Percentiles rank a stretch among this genome's conserved stretches.
Conservation (phyloP, 2,888 invertebrate genomes). For the Clepsis dumicolana region DNA sequence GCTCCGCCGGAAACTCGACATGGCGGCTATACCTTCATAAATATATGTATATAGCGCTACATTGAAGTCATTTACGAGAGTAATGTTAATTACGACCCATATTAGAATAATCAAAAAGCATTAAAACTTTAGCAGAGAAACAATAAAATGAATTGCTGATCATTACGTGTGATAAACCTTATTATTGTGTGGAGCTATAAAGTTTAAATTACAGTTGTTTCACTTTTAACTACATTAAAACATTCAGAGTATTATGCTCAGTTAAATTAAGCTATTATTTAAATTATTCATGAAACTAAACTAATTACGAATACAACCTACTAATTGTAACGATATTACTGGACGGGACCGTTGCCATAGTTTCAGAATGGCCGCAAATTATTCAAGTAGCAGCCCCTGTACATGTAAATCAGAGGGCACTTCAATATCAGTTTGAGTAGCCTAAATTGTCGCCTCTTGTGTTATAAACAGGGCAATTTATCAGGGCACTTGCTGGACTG, state of each 20-base stretch:
- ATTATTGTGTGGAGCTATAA: background rate
- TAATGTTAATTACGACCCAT: background rate
- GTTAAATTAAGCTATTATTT: background rate
- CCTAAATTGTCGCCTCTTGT: constrained; percentile 31
- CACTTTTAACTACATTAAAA: background rate
- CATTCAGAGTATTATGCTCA: background rate
- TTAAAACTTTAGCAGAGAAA: background rate
- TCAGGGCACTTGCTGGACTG: constrained; percentile 32
- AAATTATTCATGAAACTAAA: constrained; percentile 11
- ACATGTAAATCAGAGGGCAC: constrained; percentile 16
- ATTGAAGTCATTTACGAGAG: background rate
- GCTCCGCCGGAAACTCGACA: constrained; percentile 14
- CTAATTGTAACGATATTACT: constrained; percentile 10
- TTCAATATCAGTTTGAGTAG: constrained; percentile 19
- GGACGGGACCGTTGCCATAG: background rate
- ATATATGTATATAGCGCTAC: background rate
- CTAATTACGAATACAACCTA: constrained; percentile 5
- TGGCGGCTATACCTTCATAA: background rate
- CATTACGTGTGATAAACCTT: background rate
- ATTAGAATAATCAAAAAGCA: constrained; percentile 2
- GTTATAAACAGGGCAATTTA: constrained; percentile 38
- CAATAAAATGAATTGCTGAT: background rate
- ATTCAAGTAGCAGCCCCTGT: background rate
- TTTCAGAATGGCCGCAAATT: constrained; percentile 15
- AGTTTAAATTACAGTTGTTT: background rate